phyloP scores from a whole-genome alignment of 2,113 vertebrate genomes.

The Rhadina sibilatrix region DNA sequence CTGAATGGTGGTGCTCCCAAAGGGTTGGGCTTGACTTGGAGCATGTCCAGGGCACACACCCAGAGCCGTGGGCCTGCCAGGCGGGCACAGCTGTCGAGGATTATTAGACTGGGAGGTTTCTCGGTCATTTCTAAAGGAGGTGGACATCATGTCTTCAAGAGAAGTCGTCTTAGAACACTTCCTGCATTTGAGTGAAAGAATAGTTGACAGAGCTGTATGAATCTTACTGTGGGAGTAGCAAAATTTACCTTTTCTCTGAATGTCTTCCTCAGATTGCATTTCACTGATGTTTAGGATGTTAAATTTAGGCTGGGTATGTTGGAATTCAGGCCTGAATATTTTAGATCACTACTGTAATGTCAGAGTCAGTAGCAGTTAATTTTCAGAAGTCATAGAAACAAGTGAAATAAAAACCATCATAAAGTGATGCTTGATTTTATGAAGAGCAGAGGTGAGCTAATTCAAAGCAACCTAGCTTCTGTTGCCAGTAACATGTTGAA shows the following conservation, averaged over 20 bases:
- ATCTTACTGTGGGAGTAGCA: neutral
- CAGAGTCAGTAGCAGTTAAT: neutral
- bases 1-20: accelerated
- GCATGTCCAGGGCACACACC: accelerated
- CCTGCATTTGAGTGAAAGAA: neutral
- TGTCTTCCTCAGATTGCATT: neutral
- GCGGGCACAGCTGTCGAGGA: accelerated
- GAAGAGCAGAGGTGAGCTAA: neutral
- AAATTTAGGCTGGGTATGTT: neutral
- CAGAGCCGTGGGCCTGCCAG: accelerated
- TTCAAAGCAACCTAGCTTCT: neutral
- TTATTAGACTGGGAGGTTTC: neutral
- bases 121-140: neutral
- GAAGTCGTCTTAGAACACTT: neutral
- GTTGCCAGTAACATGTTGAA: neutral
- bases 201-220: neutral
- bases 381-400: neutral
- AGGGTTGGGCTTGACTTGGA: neutral
- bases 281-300: neutral
- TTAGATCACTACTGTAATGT: neutral
- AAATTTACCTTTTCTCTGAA: neutral
- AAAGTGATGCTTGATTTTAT: neutral
- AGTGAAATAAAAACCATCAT: neutral
- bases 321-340: neutral
- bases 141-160: neutral